Percentiles rank a stretch among this genome's conserved stretches.
Evolutionary conservation across 2,797 vertebrate species (phyloP).

Genomic region (Eupleurogrammus muticus): DNA sequence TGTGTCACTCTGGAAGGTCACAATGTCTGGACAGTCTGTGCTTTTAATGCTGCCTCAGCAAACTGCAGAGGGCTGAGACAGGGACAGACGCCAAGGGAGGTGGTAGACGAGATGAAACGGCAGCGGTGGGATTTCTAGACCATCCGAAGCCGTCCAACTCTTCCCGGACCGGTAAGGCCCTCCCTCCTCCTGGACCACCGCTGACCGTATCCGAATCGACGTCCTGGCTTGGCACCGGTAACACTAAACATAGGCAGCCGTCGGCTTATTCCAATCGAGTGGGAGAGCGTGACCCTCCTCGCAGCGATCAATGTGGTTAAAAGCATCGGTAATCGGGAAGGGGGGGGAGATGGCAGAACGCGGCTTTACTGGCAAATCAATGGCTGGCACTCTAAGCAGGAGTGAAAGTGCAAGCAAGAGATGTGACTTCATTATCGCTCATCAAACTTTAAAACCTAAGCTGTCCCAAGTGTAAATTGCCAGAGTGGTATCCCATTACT

Average conservation of each 20-base stretch:
- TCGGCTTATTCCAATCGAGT: slow-evolving; percentile 32
- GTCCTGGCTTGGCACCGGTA: slow-evolving; percentile 2
- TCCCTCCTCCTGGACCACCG: neutral
- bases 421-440: neutral
- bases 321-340: slow-evolving; percentile 35
- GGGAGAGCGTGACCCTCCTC: slow-evolving; percentile 7
- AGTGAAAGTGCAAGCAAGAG: neutral
- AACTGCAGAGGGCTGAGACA: slow-evolving; percentile 11
- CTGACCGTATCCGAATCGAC: slow-evolving; percentile 1
- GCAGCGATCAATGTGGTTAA: slow-evolving; percentile 31
- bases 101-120: neutral
- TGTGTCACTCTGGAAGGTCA: neutral
- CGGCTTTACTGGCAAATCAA: slow-evolving; percentile 31
- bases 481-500: neutral
- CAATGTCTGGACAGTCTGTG: neutral
- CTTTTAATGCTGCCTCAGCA: slow-evolving; percentile 1
- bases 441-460: neutral
- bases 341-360: slow-evolving; percentile 14
- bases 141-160: neutral
- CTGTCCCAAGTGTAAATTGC: neutral
- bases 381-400: slow-evolving; percentile 15
- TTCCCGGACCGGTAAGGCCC: neutral
- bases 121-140: neutral
- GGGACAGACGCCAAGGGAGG: neutral
- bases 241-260: neutral